These are phyloP conservation scores for Lepidostoma basale DNA, from an alignment of 1,140 invertebrate species.

Conservation along the genomic window DNA sequence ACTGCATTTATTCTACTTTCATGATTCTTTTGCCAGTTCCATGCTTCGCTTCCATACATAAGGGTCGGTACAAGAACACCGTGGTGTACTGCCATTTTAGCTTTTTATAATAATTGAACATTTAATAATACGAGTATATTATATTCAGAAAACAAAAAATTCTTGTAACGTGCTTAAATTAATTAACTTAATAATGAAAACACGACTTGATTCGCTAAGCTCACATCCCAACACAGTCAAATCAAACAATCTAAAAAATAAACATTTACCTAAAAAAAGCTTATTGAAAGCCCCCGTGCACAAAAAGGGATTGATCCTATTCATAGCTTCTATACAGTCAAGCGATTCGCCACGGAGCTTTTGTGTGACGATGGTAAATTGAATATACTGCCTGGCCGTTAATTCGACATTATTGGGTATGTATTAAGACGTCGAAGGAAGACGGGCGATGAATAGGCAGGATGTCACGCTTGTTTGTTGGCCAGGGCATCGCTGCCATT, in stretches of 20 bases:
- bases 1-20: too few species aligned
- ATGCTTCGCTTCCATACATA: too few species aligned
- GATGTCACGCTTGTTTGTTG: constrained; percentile 42
- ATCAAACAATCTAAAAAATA: not conserved
- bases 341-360: constrained; percentile 37
- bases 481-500: not conserved
- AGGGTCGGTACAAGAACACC: too few species aligned
- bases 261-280: not conserved
- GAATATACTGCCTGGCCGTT: constrained; percentile 37
- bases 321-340: constrained; percentile 23
- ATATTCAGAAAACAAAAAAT: too few species aligned
- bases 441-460: constrained; percentile 39
- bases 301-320: constrained; percentile 22
- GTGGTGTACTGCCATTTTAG: too few species aligned
- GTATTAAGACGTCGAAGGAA: constrained; percentile 42
- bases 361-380: constrained; percentile 39
- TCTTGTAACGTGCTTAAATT: too few species aligned
- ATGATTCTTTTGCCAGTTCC: too few species aligned
- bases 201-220: too few species aligned
- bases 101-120: too few species aligned
- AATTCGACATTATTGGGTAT: constrained; percentile 35
- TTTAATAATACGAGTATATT: too few species aligned
- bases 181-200: too few species aligned
- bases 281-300: not conserved
- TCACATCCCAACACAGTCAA: too few species aligned